Evolutionary conservation across 1,140 invertebrate species (phyloP).

Genomic region (Drosophila setifemur): DNA sequence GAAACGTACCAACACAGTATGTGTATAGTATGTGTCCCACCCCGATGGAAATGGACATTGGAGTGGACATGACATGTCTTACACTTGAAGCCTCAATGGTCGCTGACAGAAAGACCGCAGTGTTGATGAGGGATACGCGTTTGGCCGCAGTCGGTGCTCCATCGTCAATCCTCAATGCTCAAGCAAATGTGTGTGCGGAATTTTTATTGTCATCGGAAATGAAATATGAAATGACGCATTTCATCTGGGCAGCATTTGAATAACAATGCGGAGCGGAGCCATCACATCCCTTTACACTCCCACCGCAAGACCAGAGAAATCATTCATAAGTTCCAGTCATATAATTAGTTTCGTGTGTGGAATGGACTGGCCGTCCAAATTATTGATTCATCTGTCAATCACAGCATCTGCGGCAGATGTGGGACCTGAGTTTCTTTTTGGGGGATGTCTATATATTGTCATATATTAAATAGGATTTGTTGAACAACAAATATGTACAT

Average conservation of each 20-base stretch:
- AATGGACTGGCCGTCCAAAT: conserved; percentile 26
- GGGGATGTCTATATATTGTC: background rate
- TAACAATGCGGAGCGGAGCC: conserved; percentile 38
- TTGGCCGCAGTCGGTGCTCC: background rate
- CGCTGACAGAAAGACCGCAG: conserved; percentile 54
- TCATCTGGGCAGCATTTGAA: conserved; percentile 47
- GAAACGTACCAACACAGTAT: background rate
- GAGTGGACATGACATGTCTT: conserved; percentile 72
- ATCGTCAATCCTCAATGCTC: background rate
- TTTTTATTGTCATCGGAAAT: conserved; percentile 49
- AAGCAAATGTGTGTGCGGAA: conserved; percentile 30
- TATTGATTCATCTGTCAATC: conserved; percentile 61
- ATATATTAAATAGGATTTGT: too few relatives aligned
- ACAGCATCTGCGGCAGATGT: conserved; percentile 17
- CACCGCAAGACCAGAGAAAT: background rate
- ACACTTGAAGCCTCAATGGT: conserved; percentile 66
- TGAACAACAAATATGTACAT: background rate
- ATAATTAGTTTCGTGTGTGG: conserved; percentile 57
- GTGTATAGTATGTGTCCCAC: background rate
- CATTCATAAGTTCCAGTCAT: conserved; percentile 48
- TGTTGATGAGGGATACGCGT: conserved; percentile 63
- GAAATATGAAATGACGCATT: conserved; percentile 48
- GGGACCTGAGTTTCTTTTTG: background rate
- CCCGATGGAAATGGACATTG: conserved; percentile 33
- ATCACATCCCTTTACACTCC: background rate